phyloP scores from a whole-genome alignment of 1,140 invertebrate genomes.

The Phocides pigmalion region DNA sequence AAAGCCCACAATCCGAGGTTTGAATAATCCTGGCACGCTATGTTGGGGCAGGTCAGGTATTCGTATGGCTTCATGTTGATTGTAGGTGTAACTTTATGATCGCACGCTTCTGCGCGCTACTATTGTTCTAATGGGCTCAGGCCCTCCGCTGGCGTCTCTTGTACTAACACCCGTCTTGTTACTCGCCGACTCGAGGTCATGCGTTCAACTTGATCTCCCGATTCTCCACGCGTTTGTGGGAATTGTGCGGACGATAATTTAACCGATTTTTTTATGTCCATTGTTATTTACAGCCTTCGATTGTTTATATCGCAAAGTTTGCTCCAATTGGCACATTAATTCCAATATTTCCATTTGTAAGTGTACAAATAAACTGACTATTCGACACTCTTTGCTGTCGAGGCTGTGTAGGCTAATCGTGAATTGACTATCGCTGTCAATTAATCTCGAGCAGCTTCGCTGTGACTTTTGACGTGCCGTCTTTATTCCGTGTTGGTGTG shows the following conservation, averaged over 20 bases:
- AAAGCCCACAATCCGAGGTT: conserved; percentile 43
- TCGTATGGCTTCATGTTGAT: conserved; percentile 58
- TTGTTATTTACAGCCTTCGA: conserved; percentile 43
- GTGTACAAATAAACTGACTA: conserved; percentile 4
- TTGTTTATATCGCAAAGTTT: conserved; percentile 38
- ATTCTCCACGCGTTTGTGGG: conserved; percentile 65
- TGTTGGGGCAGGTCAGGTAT: conserved; percentile 64
- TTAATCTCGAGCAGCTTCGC: conserved; percentile 66
- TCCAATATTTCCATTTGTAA: conserved; percentile 3
- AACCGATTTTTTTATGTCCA: conserved; percentile 47
- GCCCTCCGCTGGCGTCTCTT: conserved; percentile 49
- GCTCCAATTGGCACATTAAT: conserved; percentile 5
- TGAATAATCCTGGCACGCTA: conserved; percentile 39
- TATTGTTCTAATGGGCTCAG: conserved; percentile 72
- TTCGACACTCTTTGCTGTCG: conserved; percentile 33
- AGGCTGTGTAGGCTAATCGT: conserved; percentile 57
- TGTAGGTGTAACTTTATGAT: conserved; percentile 73
- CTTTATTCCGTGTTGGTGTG: conserved; percentile 68
- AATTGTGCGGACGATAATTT: conserved; percentile 56
- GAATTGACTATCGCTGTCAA: conserved; percentile 66
- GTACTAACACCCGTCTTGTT: conserved; percentile 61
- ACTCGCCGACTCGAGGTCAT: conserved; percentile 59
- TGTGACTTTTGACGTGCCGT: conserved; percentile 72
- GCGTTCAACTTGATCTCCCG: conserved; percentile 62
- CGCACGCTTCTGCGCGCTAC: conserved; percentile 69